Base-by-base conservation (phyloP, 2,797 vertebrate genomes). In the Jordanella pulchra region DNA sequence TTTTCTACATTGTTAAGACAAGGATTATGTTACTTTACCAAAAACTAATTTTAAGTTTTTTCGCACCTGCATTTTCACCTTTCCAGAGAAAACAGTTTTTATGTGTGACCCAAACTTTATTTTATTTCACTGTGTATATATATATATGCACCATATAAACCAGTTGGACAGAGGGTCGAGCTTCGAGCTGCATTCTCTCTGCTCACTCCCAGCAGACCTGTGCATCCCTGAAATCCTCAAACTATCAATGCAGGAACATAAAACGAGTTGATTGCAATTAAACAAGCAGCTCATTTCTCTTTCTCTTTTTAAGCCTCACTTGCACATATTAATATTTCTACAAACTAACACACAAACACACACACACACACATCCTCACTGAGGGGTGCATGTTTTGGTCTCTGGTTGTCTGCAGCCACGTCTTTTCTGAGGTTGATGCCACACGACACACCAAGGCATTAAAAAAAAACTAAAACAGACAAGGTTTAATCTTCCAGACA, bases 391-490 rank as follows among this genome's bases (percentile, higher is more conserved):
- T 88, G 85, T 92, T 91, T 92, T 96, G 97, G 93, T 97, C 97
- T 96, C 94, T 95, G 96, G 97, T 97, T 97, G 97, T 97, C 96
- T 97, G 97, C 95, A 93, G 96, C 97, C 97, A 95, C 97, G 97
- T 96, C 96, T 97, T 95, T 96, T 96, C 97, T 97, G 97, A 94
- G 98, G 98, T 99, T 99, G 98, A 99, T 96, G 95, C 97, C 97
- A 96, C 96, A 95, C 96, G 97, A 95, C 96, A 97, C 96, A 97
- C 96, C 95, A 91, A 95, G 93, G 96, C 96, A 96, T 97, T 95
- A 91, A 94, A 73, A 55, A 45, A 48, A 55, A 90, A 86, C 35
- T 30, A 21, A 56, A 21, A 44, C 23, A 12, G 54, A 48, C 6
- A 30, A 77, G 73, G 55, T 65, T 64, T 65, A 87, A 87, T 87